Conservation (phyloP, 2,888 invertebrate species). For the Xestia ashworthii region DNA sequence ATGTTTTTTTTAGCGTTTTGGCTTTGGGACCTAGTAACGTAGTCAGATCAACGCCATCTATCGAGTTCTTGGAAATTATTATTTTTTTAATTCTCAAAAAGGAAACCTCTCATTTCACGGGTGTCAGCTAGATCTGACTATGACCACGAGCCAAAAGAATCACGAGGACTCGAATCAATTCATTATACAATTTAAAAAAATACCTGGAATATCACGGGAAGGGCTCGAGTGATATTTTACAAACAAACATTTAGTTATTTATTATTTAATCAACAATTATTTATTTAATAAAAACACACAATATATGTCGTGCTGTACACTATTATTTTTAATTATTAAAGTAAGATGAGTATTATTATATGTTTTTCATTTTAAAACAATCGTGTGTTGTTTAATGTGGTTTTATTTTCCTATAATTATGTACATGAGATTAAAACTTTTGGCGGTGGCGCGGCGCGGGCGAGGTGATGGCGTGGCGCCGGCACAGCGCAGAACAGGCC, state of each 20-base stretch:
- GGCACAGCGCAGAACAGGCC: too few species aligned
- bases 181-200: not conserved
- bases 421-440: too few species aligned
- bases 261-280: conserved; percentile 56
- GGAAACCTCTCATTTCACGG: too few species aligned
- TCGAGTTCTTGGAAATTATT: too few species aligned
- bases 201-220: not conserved
- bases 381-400: conserved; percentile 81
- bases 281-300: conserved; percentile 52
- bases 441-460: too few species aligned
- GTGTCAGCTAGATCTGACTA: not conserved
- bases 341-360: conserved; percentile 45
- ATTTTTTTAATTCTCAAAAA: too few species aligned
- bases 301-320: conserved; percentile 55
- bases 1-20: too few species aligned
- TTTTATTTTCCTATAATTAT: conserved; percentile 71
- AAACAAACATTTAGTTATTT: conserved; percentile 47
- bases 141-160: not conserved
- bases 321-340: conserved; percentile 58
- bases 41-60: too few species aligned
- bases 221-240: too few species aligned
- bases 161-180: not conserved
- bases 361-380: conserved; percentile 72
- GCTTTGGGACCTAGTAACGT: too few species aligned
- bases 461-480: too few species aligned